phyloP scores from a whole-genome alignment of 1,140 invertebrate species.

The Lepidurus arcticus region DNA sequence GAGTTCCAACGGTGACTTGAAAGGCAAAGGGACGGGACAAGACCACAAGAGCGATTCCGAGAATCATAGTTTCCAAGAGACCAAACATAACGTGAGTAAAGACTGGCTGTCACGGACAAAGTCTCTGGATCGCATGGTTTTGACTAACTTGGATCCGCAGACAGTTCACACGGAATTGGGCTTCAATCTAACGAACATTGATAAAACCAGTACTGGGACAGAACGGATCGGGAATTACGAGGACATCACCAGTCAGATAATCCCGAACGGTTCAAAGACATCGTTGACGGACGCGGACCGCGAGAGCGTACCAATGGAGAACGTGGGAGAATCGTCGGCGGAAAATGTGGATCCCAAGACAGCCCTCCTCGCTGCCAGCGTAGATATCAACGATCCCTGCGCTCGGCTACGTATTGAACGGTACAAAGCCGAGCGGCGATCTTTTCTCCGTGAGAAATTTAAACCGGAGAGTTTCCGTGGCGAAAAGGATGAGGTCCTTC shows the following conservation, averaged over 20 bases:
- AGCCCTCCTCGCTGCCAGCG: constrained; percentile 38
- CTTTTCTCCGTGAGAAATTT: constrained; percentile 77
- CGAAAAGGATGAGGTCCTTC: constrained; percentile 48
- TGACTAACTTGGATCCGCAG: not conserved
- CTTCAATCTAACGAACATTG: not conserved
- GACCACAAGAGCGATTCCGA: not conserved
- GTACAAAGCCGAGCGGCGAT: constrained; percentile 84
- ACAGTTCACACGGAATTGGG: not conserved
- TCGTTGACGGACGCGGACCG: not conserved
- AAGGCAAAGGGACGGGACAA: not conserved
- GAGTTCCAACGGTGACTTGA: not conserved
- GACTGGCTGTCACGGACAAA: not conserved
- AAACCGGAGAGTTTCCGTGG: constrained; percentile 72
- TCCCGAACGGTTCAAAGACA: constrained; percentile 1
- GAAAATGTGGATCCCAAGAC: constrained; percentile 32
- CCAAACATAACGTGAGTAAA: not conserved
- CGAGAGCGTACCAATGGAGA: not conserved
- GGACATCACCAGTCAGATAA: not conserved
- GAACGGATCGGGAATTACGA: not conserved
- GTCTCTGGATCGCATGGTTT: not conserved
- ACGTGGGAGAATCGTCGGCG: not conserved
- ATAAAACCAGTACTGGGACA: not conserved
- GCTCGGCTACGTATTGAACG: constrained; percentile 74
- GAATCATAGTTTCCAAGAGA: not conserved
- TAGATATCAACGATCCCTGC: constrained; percentile 51